Conservation (phyloP, 2,888 invertebrate species). For the Pocota personata region DNA sequence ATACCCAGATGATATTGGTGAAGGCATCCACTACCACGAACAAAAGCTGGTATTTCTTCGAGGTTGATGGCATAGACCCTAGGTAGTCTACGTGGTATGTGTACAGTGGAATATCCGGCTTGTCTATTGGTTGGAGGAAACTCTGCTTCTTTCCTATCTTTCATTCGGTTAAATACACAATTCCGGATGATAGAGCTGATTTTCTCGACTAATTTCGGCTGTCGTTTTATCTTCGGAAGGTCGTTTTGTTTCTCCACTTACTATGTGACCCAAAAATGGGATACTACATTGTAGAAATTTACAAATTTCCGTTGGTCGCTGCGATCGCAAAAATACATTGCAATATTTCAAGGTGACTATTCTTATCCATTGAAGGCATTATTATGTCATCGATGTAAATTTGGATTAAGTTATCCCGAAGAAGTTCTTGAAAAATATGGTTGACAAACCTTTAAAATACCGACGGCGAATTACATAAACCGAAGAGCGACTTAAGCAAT, state of each 20-base stretch:
- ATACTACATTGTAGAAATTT: background rate
- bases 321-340: background rate
- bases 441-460: slow-evolving; percentile 76
- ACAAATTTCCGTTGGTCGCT: background rate
- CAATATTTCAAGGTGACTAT: background rate
- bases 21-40: background rate
- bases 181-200: background rate
- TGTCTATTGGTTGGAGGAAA: slow-evolving; percentile 77
- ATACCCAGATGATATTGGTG: background rate
- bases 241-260: background rate
- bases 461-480: slow-evolving; percentile 78
- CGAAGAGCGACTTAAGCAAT: slow-evolving; percentile 80
- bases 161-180: slow-evolving; percentile 61
- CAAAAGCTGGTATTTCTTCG: background rate
- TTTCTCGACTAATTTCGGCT: background rate
- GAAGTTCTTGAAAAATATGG: background rate
- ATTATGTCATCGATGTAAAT: background rate
- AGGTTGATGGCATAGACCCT: background rate
- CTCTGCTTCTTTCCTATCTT: slow-evolving; percentile 76
- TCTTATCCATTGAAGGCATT: background rate
- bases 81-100: slow-evolving; percentile 6
- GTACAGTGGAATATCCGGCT: slow-evolving; percentile 73
- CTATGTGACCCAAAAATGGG: background rate
- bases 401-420: background rate
- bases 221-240: background rate